Conservation (phyloP, 2,113 vertebrate species). For the Hassar affinis region DNA sequence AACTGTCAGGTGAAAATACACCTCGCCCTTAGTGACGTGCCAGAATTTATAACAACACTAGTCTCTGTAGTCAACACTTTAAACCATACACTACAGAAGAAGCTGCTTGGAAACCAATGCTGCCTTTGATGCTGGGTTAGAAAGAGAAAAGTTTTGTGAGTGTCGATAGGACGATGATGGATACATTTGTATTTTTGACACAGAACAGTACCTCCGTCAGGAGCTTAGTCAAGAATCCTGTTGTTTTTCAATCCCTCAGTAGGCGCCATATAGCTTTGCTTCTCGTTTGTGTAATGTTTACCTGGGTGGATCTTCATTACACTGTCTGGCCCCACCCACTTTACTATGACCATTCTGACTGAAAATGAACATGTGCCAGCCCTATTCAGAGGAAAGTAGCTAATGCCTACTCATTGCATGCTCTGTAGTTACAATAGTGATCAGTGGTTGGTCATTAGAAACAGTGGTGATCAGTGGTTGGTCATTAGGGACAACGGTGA, state of each 20-base stretch:
- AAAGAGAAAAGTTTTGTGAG: slow-evolving; percentile 61
- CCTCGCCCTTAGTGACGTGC: slow-evolving; percentile 41
- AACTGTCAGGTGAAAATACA: slow-evolving; percentile 38
- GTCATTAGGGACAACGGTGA: too few species aligned
- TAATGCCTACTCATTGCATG: neutral
- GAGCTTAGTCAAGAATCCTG: neutral
- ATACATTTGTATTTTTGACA: neutral
- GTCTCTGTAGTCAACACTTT: slow-evolving; percentile 66
- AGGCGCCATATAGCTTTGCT: neutral
- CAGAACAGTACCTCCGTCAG: neutral
- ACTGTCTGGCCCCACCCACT: neutral
- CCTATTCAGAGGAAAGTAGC: neutral
- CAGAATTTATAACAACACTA: slow-evolving; percentile 69
- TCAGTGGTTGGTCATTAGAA: slow-evolving; percentile 4
- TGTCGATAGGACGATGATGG: neutral
- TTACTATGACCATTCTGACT: neutral
- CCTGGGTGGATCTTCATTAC: neutral
- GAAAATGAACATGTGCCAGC: neutral
- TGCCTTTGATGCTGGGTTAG: slow-evolving; percentile 73
- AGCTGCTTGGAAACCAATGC: slow-evolving; percentile 63
- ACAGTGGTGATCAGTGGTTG: neutral
- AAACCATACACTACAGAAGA: slow-evolving; percentile 66
- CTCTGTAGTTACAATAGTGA: neutral
- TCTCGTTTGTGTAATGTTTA: neutral
- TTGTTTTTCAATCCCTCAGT: neutral